Percentiles rank a stretch among this genome's conserved stretches.
Evolutionary conservation across 2,113 vertebrate genomes (phyloP).

Genomic region (Cebus imitator): DNA sequence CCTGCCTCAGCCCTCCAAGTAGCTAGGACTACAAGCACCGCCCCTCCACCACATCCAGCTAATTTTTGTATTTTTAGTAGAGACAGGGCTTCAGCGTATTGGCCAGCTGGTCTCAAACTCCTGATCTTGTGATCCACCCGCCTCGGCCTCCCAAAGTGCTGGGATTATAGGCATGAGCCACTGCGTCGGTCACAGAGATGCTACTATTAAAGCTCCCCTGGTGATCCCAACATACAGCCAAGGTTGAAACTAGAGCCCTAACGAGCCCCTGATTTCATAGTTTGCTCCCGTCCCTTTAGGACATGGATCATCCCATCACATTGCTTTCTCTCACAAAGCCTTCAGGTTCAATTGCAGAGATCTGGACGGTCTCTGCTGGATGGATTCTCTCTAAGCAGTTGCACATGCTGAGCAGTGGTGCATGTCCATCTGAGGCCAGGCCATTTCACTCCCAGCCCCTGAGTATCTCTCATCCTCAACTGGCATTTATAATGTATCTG

Average conservation of each 20-base stretch:
- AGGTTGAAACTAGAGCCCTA: not conserved
- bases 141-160: no score
- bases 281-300: not conserved
- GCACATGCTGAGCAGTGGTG: not conserved
- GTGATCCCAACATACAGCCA: not conserved
- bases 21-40: no score
- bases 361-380: not conserved
- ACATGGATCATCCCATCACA: no score
- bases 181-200: not conserved
- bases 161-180: no score
- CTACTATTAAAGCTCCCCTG: not conserved
- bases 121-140: not conserved
- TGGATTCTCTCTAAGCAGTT: not conserved
- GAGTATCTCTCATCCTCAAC: not conserved
- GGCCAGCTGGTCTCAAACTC: not conserved
- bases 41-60: no score
- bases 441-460: not conserved
- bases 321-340: not conserved
- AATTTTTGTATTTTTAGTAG: no score
- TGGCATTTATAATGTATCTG: not conserved
- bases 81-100: not conserved
- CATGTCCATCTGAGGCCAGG: not conserved
- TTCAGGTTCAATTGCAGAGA: not conserved
- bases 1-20: no score
- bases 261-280: not conserved